These are phyloP conservation scores for Ptilonorhynchus violaceus DNA, from an alignment of 2,113 vertebrate species.

Conservation along the genomic window DNA sequence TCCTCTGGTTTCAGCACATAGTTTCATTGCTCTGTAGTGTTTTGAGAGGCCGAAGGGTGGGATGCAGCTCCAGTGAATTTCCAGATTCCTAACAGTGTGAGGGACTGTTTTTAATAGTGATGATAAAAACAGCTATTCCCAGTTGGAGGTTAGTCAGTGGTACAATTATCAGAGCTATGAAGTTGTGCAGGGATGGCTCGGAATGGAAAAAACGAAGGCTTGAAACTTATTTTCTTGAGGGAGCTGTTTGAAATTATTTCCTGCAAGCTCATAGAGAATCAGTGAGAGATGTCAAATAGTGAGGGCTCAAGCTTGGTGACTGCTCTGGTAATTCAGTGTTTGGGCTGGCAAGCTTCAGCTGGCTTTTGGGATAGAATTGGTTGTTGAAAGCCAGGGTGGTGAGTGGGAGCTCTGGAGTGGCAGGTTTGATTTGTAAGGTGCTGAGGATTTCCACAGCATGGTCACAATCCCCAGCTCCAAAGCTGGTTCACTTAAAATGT, in stretches of 20 bases:
- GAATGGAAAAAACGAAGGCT: conserved; percentile 56
- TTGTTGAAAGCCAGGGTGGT: neutral
- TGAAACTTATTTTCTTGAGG: conserved; percentile 20
- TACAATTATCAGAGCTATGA: conserved; percentile 67
- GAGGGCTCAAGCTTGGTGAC: neutral
- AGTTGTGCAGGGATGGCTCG: conserved; percentile 62
- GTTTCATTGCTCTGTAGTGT: conserved; percentile 39
- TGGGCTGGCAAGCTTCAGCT: neutral
- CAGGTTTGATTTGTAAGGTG: neutral
- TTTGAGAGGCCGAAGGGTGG: conserved; percentile 67
- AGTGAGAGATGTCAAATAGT: neutral
- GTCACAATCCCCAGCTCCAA: neutral
- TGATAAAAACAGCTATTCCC: conserved; percentile 73
- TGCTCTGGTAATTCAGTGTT: neutral
- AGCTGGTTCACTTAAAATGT: neutral
- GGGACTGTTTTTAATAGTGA: conserved; percentile 74
- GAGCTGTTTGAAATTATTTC: neutral
- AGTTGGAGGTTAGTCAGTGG: conserved; percentile 70
- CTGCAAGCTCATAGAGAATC: neutral
- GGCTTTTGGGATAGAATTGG: neutral
- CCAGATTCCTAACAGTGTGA: conserved; percentile 71
- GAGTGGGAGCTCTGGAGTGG: neutral
- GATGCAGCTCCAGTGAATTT: conserved; percentile 65
- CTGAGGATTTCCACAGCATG: neutral
- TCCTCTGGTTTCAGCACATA: conserved; percentile 47